Conservation (phyloP, 2,888 invertebrate species). For the Bellardia bayeri region DNA sequence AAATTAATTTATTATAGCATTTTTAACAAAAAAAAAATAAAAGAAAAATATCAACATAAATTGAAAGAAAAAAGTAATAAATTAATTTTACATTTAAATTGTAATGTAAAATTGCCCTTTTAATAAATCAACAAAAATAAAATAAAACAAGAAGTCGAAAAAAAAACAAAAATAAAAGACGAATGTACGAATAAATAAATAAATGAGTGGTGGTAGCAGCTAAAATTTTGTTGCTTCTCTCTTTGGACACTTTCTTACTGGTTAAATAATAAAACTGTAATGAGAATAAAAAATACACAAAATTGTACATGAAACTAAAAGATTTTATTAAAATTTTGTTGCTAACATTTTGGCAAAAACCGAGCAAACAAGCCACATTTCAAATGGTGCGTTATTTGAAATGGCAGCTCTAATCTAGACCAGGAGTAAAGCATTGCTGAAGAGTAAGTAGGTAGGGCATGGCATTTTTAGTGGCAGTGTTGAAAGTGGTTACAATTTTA, state of each 20-base stretch:
- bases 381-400: conserved; percentile 43
- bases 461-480: too few relatives aligned
- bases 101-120: conserved; percentile 26
- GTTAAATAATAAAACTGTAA: not conserved
- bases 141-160: too few relatives aligned
- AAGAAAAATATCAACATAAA: not conserved
- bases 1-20: conserved; percentile 34
- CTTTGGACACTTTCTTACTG: not conserved
- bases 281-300: not conserved
- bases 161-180: not conserved
- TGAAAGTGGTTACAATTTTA: conserved; percentile 26
- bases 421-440: not conserved
- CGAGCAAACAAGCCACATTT: conserved; percentile 10
- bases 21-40: not conserved
- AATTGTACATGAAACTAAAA: conserved; percentile 23
- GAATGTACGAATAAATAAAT: not conserved
- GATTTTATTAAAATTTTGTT: not conserved
- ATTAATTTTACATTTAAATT: too few relatives aligned
- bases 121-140: not conserved
- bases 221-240: not conserved
- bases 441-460: not conserved
- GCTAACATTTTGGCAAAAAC: conserved; percentile 4
- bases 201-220: not conserved
- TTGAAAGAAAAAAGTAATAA: not conserved
- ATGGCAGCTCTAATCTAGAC: not conserved